phyloP scores from a whole-genome alignment of 2,797 vertebrate genomes.

The Gadopsis bispinosus region DNA sequence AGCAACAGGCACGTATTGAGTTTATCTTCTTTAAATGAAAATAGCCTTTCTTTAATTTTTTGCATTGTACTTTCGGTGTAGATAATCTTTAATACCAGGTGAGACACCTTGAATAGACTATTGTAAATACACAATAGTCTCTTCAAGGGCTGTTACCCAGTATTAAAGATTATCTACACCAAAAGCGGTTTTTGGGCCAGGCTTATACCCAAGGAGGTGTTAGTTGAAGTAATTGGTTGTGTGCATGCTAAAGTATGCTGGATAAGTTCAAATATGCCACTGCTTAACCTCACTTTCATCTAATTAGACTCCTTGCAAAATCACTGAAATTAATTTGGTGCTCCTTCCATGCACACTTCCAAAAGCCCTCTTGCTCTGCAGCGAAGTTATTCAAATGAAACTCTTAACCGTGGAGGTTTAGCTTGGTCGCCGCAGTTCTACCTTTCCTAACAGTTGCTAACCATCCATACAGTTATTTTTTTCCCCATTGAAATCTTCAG shows the following conservation, averaged over 20 bases:
- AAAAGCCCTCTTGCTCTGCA: slow-evolving; percentile 10
- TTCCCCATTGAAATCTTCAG: slow-evolving; percentile 12
- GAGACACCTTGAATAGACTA: slow-evolving; percentile 14
- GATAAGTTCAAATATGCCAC: slow-evolving; percentile 28
- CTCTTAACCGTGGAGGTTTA: slow-evolving; percentile 50
- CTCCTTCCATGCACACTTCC: slow-evolving; percentile 11
- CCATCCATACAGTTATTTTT: slow-evolving; percentile 7
- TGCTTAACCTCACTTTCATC: slow-evolving; percentile 24
- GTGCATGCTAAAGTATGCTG: slow-evolving; percentile 21
- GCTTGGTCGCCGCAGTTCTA: neutral
- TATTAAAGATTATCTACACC: slow-evolving; percentile 8
- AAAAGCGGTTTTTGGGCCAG: neutral
- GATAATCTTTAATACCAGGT: neutral
- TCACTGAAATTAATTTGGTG: slow-evolving; percentile 17
- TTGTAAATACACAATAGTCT: neutral
- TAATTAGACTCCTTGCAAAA: slow-evolving; percentile 48
- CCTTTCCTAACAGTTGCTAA: slow-evolving; percentile 6
- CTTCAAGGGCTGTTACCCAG: too few relatives aligned
- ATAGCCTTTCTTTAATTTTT: neutral
- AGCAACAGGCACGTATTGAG: neutral
- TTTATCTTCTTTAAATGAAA: slow-evolving; percentile 11
- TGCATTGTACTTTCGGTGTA: neutral
- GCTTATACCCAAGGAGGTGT: slow-evolving; percentile 8
- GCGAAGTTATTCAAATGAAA: slow-evolving; percentile 32
- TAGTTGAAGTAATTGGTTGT: slow-evolving; percentile 19